Conservation (phyloP, 1,140 invertebrate species). For the Melipona quadrifasciata region DNA sequence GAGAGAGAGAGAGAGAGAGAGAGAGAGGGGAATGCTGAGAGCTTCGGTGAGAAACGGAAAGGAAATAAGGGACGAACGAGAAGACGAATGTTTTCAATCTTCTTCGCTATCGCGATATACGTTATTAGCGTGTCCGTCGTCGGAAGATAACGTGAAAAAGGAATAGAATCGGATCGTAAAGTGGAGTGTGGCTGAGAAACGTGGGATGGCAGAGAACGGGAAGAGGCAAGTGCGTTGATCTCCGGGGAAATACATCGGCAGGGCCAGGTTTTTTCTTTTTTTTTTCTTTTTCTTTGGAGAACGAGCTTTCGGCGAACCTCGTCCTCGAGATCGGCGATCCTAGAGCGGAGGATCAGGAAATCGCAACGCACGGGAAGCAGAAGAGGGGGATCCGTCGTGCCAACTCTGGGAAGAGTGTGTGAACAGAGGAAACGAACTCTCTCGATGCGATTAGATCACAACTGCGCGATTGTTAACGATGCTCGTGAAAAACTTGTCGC, state of each 20-base stretch:
- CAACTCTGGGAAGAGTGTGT: slow-evolving; percentile 34
- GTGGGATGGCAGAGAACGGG: neutral
- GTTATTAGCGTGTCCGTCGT: slow-evolving; percentile 22
- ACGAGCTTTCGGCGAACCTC: slow-evolving; percentile 49
- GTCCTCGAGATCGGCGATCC: slow-evolving; percentile 43
- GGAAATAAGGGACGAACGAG: neutral
- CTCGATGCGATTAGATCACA: slow-evolving; percentile 15
- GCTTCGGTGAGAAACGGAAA: neutral
- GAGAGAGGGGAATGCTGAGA: slow-evolving; percentile 26
- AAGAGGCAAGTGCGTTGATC: slow-evolving; percentile 29
- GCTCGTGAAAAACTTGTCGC: slow-evolving; percentile 30
- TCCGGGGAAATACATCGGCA: slow-evolving; percentile 50
- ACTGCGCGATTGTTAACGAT: slow-evolving; percentile 52
- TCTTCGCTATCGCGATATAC: neutral
- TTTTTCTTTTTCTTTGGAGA: too few species aligned
- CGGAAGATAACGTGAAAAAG: neutral
- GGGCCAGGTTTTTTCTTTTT: neutral
- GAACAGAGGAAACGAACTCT: slow-evolving; percentile 36
- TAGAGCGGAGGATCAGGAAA: neutral
- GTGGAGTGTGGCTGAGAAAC: neutral
- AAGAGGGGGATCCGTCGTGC: slow-evolving; percentile 16
- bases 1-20: neutral
- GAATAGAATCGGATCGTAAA: slow-evolving; percentile 24
- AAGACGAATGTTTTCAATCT: neutral
- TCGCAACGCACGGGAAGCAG: too few species aligned